Base-by-base conservation (phyloP, 1,140 invertebrate genomes). In the Eufriesea mexicana region DNA sequence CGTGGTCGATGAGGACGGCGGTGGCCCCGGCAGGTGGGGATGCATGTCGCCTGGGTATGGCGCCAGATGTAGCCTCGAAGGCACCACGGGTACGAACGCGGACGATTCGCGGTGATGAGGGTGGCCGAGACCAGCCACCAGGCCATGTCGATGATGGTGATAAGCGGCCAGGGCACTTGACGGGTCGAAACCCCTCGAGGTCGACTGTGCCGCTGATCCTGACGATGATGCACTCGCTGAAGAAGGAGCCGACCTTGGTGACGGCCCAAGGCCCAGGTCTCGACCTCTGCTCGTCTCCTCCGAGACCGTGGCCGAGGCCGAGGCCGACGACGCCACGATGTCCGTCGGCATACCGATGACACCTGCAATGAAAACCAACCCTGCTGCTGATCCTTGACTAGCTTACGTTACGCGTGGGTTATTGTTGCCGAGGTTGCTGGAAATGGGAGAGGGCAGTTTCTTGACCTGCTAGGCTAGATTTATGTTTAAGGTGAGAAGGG, bases 51-150 rank as follows among this genome's bases (percentile, higher is more conserved):
- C 95, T 2, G 96, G 95, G 89, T 97, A 97, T 4, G 96, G 95
- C 28, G 96, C 95, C 87, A 96, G 91, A 93, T 96, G 95, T 81
- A 97, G 94, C 86, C 97, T 95, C n/a, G 97, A 97, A 54, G 97
- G 97, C 64, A 98, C 96, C 14, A 98, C 97, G 20, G 97, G 97
- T 54, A 97, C 97, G 91, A 98, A 98, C 0, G 97, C 97, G 2
- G 97, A 97, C 0, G 96, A 96, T 94, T 97, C 97, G 20, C 97
- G 95, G 91, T 97, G 96, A 84, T 96, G 93, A 90, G 93, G 92
- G 84, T 95, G 94, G 82, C 93, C 92, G 25, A 94, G 79, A 49
- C 94, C 91, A 6, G 93, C 90, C 16, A 95, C 93, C 62, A 95
- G 87, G 61, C 94, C 92, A 80, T 95, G 93, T 62, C 92, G 92